Base-by-base conservation (phyloP, 2,113 vertebrate genomes). In the Plecotus auritus region DNA sequence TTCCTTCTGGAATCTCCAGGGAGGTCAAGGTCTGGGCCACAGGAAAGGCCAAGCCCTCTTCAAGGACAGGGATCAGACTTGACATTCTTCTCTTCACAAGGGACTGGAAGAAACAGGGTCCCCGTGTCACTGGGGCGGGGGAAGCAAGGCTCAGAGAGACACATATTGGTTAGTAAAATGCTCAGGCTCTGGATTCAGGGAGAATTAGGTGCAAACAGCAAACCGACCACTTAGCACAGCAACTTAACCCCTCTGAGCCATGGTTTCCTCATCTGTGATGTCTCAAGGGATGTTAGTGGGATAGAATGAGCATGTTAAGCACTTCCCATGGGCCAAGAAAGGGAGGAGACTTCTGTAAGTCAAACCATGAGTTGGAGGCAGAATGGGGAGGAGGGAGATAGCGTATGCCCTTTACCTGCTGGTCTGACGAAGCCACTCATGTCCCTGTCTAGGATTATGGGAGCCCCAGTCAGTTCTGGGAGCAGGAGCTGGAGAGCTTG, bases 401-500 rank as follows among this genome's bases (percentile, higher is more conserved):
- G 74, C 17, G 45, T 22, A 0, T 4, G 28, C 47, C 77, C 9
- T 26, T 47, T 61, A 1, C 26, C 2, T 7, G 59, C 59, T 8
- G 17, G 32, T 51, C 78, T 96, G 17, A 94, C 0, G 0, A 66
- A 26, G 40, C 70, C 12, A 4, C 40, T 59, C 17, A 4, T 51
- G 11, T 86, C 22, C 37, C 59, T 85, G 28, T 18, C 2, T 97
- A 99, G 99, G 99, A 99, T 51, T 98, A 99, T 0, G 99, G 99
- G 67, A 99, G 99, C 96, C 99, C 99, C 76, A 99, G 98, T 95
- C 98, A 97, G 74, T 99, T 99, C 98, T 99, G 99, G 99, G 99
- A 99, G 95, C 99, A 99, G 82, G 99, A 99, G 96, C 98, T 99
- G 97, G 99, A 99, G 98, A 99, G 99, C 83, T 97, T 99, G 95